Evolutionary conservation across 2,113 vertebrate genomes (phyloP), one percentile per base, ranked within the genome.

Genomic region (Pangasianodon hypophthalmus): DNA sequence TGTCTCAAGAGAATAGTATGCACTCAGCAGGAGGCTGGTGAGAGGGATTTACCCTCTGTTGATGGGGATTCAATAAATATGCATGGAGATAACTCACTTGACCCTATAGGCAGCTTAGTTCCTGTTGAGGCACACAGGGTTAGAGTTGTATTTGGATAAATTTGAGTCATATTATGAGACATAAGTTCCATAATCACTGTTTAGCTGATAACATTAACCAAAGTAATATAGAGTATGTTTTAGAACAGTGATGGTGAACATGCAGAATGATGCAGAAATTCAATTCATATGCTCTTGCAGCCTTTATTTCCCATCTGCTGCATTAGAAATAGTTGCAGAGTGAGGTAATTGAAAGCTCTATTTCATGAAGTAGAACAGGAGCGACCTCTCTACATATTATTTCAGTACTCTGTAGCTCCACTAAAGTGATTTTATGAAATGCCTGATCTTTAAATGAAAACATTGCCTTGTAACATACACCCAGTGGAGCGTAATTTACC

Each of bases 341-440:
- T 58, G 24, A 67, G 62, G 41, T 84, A 67, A 54, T 88, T 86
- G 48, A 79, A 52, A 62, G 86, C 79, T 88, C 71, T 64, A 69
- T 90, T 88, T 87, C 56, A 90, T 87, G 32, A 80, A 52, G 26
- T 37, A 16, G 83, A 90, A 90, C 56, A 75, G 26, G 67, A 82
- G 56, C 32, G 50, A n/a, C 69, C 48, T 79, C 85, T 13, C 67
- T 1, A 85, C 64, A 90, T 19, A 48, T 26, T 26, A 58, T 32
- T 85, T 81, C 46, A 69, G 64, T 85, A 50, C 87, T 46, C 41
- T 44, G 46, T 84, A 86, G 56, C 54, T 48, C 32, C 44, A 41
- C 60, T 84, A 86, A 88, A 83, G n/a, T 87, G 64, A 83, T 89
- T 84, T 87, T 75, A 92, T 89, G 46, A 87, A 89, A 87, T 77